Evolutionary conservation across 35 echinoderm and acorn worm species (phyloP).

Genomic region (Ophiothrix spiculata): DNA sequence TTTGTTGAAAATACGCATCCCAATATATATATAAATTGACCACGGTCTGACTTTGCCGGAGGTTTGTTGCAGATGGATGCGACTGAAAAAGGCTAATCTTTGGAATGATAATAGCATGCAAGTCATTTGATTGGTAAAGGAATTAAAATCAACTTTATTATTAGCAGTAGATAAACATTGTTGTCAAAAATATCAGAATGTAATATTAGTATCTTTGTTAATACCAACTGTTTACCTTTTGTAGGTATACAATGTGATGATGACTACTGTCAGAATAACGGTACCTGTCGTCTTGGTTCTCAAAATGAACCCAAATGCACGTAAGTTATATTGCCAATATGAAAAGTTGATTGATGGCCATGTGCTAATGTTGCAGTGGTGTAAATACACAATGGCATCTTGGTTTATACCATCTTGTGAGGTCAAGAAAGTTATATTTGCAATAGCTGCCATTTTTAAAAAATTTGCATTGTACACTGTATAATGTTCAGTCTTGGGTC

Average conservation of each 20-base stretch:
- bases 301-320: neutral
- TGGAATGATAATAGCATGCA: neutral
- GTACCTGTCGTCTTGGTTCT: neutral
- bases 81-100: no score
- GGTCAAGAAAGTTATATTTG: neutral
- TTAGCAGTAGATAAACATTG: no score
- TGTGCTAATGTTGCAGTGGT: neutral
- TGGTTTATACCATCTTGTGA: neutral
- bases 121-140: neutral
- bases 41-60: no score
- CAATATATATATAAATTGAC: no score
- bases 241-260: neutral
- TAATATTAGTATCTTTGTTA: neutral
- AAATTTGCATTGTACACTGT: neutral
- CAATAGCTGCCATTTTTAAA: neutral
- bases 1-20: no score
- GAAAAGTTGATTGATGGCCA: no score
- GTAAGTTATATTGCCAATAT: no score
- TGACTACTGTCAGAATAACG: neutral
- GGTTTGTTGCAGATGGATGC: no score
- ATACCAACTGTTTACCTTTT: neutral
- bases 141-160: no score
- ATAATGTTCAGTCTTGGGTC: neutral
- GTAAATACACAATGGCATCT: neutral
- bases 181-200: neutral